Evolutionary conservation across 1,140 invertebrate genomes (phyloP), one percentile per base, ranked within the genome.

Genomic region (Aphidius gifuensis): DNA sequence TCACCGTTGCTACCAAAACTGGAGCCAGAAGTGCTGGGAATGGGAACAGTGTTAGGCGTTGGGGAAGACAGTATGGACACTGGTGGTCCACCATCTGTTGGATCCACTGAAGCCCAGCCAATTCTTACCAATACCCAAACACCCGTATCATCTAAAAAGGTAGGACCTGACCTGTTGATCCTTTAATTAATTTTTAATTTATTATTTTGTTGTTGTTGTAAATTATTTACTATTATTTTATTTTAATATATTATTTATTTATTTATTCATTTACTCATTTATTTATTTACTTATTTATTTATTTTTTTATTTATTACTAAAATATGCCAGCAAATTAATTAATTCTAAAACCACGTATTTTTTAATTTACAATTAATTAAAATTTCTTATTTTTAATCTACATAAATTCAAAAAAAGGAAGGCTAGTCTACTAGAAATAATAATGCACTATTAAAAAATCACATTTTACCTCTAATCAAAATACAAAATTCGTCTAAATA

Each of bases 41-140:
- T 81, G 69, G 75, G 74, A 75, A 63, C 74, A 65, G 74, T 76
- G 75, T 71, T 77, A 69, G 68, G 71, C 72, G 75, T 80, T 67
- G 74, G 80, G 70, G 78, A 81, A 61, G 76, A 81, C 72, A 81
- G 78, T 71, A 80, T 82, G 79, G 78, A 80, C 69, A 74, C 77
- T 75, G 88, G 87, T 57, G 87, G 85, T 66, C 89, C 88, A 68
- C 89, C 87, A 42, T 90, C 89, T 46, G 85, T 90, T 23, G 88
- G 87, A 67, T 90, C 90, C 39, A 82, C 83, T 63, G 89, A 90
- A 75, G 76, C 78, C 78, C 79, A 81, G 74, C 78, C 79, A 71
- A 76, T 80, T 71, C 75, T 80, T 69, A 72, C 80, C 48, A 82
- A 82, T 68, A 77, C 78, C 62, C 83, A 83, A 63, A 85, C 84